These are phyloP conservation scores for Lathronympha strigana DNA, from an alignment of 2,888 invertebrate genomes.

Conservation along the genomic window DNA sequence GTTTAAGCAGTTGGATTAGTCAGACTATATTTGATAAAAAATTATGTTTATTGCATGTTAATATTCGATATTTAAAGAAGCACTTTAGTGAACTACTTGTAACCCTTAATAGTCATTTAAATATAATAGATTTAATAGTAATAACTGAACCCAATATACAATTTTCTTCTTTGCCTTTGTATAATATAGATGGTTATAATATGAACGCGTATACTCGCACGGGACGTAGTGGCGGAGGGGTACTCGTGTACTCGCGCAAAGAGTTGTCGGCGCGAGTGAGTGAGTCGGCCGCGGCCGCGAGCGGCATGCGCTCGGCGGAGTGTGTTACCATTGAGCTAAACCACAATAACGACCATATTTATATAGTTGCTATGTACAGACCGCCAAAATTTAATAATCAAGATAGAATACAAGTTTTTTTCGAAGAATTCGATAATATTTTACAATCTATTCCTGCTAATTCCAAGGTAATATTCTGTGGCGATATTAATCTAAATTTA, in stretches of 20 bases:
- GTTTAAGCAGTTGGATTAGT: too few relatives aligned
- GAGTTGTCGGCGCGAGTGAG: neutral
- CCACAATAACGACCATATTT: neutral
- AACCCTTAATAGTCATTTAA: too few relatives aligned
- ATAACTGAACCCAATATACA: too few relatives aligned
- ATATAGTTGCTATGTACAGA: neutral
- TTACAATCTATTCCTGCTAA: neutral
- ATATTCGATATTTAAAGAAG: too few relatives aligned
- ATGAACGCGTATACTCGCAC: neutral
- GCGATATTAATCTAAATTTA: neutral
- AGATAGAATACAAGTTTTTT: slow-evolving; percentile 2
- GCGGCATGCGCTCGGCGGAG: neutral
- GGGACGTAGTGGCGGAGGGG: neutral
- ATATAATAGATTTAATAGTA: too few relatives aligned
- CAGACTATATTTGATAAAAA: too few relatives aligned
- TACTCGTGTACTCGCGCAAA: neutral
- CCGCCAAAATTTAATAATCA: neutral
- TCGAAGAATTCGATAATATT: neutral
- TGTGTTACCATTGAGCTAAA: neutral
- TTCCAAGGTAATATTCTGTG: slow-evolving; percentile 4
- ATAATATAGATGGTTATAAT: neutral
- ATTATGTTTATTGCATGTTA: too few relatives aligned
- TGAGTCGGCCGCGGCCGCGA: neutral
- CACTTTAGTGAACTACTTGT: too few relatives aligned
- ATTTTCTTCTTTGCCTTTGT: neutral